Base-by-base conservation (phyloP, 2,888 invertebrate species). In the Axea sp. region DNA sequence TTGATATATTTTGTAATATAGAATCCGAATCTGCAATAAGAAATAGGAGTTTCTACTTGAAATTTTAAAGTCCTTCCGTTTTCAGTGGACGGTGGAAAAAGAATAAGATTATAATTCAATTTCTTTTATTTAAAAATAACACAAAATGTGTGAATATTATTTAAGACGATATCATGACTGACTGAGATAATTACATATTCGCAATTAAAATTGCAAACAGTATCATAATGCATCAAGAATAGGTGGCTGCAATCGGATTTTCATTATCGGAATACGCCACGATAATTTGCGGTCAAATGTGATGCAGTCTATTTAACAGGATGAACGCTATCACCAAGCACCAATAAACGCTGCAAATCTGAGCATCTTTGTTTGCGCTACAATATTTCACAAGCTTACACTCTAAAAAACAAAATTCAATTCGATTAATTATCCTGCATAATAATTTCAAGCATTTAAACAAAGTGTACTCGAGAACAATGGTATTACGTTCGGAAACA, bases 221-320 rank as follows among this genome's bases (percentile, higher is more conserved):
- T 22, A 2, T 65, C 73, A 76, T 78, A 78, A 80, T 73, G 77
- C 76, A 78, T 76, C 59, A 79, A 75, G 79, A 83, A 83, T 83
- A 79, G 78, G 80, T 76, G 79, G 79, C 75, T 80, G 76, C 79
- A 81, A 83, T 84, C 79, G 83, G 80, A 83, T 84, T 84, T 84
- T 82, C 83, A 84, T 84, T 84, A 84, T 82, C 81, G 81, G 77
- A 77, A 75, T 81, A 78, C 80, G 76, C 78, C 77, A 71, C 79
- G 78, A 82, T 84, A 84, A 84, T 84, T 83, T 82, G 80, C 80
- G 81, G 82, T 80, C 80, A 81, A 81, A 80, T 78, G 35, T 60
- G 72, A 73, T 60, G 65, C 30, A 31, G 39, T 60, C 45, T 65
- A 47, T 73, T 73, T 80, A 65, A 53, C 59, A 60, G 60, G 59